Conservation (phyloP, 2,797 vertebrate species). For the Kryptolebias ocellatus region DNA sequence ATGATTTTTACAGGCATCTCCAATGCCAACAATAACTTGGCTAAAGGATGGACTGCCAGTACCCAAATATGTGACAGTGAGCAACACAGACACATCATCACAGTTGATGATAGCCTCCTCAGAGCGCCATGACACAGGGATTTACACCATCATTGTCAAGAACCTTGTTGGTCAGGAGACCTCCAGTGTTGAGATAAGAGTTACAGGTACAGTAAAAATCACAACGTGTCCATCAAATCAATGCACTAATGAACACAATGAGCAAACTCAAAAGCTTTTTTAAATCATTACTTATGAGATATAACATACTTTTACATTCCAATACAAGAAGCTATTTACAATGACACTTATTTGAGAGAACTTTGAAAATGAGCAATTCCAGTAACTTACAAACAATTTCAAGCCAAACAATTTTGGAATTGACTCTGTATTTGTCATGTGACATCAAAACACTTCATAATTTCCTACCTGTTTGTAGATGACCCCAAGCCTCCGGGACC, state of each 20-base stretch:
- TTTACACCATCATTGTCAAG: conserved; percentile 85
- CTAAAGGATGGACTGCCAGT: conserved; percentile 87
- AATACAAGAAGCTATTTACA: too few relatives aligned
- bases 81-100: conserved; percentile 78
- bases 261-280: too few relatives aligned
- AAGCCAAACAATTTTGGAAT: not conserved
- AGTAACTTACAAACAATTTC: too few relatives aligned
- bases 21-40: conserved; percentile 87
- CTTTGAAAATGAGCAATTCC: too few relatives aligned
- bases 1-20: conserved; percentile 81
- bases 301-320: too few relatives aligned
- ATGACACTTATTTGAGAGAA: too few relatives aligned
- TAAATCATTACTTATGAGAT: too few relatives aligned
- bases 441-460: not conserved
- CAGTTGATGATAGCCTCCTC: conserved; percentile 87
- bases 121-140: conserved; percentile 83
- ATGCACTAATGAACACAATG: too few relatives aligned
- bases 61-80: conserved; percentile 77
- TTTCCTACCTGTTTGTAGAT: conserved; percentile 73
- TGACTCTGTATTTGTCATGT: not conserved
- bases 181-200: conserved; percentile 85
- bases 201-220: conserved; percentile 81
- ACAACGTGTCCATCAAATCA: not conserved
- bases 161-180: conserved; percentile 82
- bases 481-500: conserved; percentile 88